Conservation (phyloP, 2,888 invertebrate species). For the Hyles lineata region DNA sequence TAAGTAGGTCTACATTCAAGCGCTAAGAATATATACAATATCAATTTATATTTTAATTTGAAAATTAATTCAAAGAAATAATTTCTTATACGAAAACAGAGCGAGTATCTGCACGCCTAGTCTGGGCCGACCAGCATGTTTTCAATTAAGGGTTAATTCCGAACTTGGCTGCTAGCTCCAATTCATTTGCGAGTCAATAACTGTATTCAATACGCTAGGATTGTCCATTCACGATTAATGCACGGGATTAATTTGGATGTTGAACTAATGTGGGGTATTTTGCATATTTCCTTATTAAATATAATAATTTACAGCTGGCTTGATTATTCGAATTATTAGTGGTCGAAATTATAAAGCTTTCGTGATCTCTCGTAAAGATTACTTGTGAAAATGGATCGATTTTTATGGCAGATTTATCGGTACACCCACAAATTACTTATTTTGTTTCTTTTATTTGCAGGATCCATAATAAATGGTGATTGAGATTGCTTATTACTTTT, state of each 20-base stretch:
- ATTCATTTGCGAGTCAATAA: conserved; percentile 50
- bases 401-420: too few species aligned
- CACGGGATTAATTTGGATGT: conserved; percentile 12
- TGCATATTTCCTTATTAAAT: conserved; percentile 11
- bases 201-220: conserved; percentile 46
- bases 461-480: too few species aligned
- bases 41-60: too few species aligned
- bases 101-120: neutral
- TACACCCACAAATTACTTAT: too few species aligned
- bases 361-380: too few species aligned
- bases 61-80: neutral
- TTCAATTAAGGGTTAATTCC: conserved; percentile 38
- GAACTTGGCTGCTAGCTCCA: conserved; percentile 42
- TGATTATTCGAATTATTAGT: too few species aligned
- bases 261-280: neutral
- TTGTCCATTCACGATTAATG: conserved; percentile 39
- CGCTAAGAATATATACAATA: neutral
- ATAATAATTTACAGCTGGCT: neutral
- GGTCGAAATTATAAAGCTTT: too few species aligned
- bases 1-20: too few species aligned
- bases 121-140: neutral
- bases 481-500: too few species aligned
- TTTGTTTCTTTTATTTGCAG: too few species aligned
- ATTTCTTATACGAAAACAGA: neutral
- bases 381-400: too few species aligned